phyloP scores from a whole-genome alignment of 1,140 invertebrate genomes.

The Leucophenga varia region DNA sequence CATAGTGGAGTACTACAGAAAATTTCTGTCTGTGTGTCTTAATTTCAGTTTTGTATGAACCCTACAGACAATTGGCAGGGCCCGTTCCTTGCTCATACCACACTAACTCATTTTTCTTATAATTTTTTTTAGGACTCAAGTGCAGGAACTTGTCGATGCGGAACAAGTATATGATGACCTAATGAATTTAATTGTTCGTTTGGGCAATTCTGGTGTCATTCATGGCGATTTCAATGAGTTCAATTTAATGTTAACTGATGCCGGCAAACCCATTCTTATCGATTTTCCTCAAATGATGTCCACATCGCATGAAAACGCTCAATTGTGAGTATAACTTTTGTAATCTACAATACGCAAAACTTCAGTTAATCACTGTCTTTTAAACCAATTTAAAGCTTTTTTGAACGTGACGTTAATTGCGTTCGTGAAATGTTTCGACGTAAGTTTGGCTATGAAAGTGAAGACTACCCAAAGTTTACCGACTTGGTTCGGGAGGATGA shows the following conservation, averaged over 20 bases:
- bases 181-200: constrained; percentile 89
- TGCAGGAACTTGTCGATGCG: constrained; percentile 76
- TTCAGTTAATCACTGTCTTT: neutral
- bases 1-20: no score
- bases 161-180: constrained; percentile 88
- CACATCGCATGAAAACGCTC: constrained; percentile 87
- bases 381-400: constrained; percentile 70
- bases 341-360: neutral
- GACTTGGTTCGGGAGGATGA: constrained; percentile 82
- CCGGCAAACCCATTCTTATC: constrained; percentile 84
- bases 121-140: constrained; percentile 69
- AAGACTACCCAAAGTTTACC: constrained; percentile 80
- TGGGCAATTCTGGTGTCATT: constrained; percentile 94
- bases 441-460: constrained; percentile 90
- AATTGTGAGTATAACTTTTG: constrained; percentile 67
- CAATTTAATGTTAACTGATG: constrained; percentile 88
- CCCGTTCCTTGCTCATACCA: no score
- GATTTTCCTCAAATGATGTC: constrained; percentile 99
- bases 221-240: constrained; percentile 99
- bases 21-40: no score
- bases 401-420: constrained; percentile 94
- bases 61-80: no score
- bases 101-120: neutral
- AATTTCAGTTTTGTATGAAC: no score
- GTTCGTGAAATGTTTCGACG: constrained; percentile 89